These are phyloP conservation scores for Trematomus bernacchii DNA, from an alignment of 2,797 vertebrate genomes.

Conservation along the genomic window DNA sequence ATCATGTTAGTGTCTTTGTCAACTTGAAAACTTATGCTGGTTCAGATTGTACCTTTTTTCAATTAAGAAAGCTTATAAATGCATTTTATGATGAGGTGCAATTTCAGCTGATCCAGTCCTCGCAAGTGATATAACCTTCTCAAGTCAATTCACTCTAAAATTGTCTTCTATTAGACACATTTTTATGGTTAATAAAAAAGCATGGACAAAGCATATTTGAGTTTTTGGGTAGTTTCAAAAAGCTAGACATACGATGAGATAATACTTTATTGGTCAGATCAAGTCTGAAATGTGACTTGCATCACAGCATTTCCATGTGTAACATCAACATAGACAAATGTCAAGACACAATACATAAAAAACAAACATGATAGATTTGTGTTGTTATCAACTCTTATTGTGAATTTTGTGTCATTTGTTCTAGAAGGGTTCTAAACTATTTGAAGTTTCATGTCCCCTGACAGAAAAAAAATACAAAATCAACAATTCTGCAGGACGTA, in stretches of 20 bases:
- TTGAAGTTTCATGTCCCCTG: background rate
- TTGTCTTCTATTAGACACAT: background rate
- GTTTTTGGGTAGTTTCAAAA: too few relatives aligned
- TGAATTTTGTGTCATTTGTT: background rate
- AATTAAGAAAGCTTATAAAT: background rate
- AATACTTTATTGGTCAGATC: too few relatives aligned
- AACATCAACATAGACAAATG: too few relatives aligned
- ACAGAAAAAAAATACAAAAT: too few relatives aligned
- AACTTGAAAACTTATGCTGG: slow-evolving; percentile 21
- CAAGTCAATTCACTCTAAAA: background rate
- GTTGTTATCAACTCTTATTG: background rate
- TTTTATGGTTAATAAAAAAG: background rate
- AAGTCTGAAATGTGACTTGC: too few relatives aligned
- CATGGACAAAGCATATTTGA: background rate
- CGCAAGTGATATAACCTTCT: background rate
- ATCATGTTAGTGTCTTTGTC: slow-evolving; percentile 41
- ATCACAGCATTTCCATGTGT: too few relatives aligned
- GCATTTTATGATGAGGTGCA: background rate
- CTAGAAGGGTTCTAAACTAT: background rate
- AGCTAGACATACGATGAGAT: background rate
- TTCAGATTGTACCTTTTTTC: background rate
- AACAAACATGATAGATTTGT: background rate
- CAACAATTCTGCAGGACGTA: too few relatives aligned
- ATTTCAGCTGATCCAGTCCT: background rate
- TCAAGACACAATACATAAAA: too few relatives aligned